These are phyloP conservation scores for Mus minutoides DNA, from an alignment of 2,797 vertebrate genomes.

Conservation along the genomic window DNA sequence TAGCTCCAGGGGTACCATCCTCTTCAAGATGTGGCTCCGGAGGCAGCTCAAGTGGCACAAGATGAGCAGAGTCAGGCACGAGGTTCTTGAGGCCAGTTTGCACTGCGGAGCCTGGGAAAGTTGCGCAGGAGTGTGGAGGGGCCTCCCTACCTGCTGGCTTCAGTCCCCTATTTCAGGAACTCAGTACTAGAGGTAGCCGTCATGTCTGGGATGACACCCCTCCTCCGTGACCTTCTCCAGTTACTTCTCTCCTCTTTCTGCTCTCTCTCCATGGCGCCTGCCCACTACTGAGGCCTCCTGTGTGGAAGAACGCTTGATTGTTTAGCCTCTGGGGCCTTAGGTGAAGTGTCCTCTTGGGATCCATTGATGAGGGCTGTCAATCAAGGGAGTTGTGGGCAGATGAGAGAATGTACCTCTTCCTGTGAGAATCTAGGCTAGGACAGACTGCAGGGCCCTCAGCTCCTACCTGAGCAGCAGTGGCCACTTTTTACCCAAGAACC, in stretches of 20 bases:
- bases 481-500: neutral
- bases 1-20: neutral
- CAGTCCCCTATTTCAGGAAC: fast-evolving
- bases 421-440: neutral
- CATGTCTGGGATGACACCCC: neutral
- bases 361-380: neutral
- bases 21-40: neutral
- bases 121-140: neutral
- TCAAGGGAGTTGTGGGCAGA: neutral
- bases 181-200: neutral
- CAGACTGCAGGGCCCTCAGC: neutral
- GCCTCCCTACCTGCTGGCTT: neutral
- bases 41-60: neutral
- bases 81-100: neutral
- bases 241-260: constrained; percentile 42
- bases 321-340: neutral
- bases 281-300: neutral
- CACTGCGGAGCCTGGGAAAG: neutral
- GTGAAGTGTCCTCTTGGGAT: neutral
- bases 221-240: constrained; percentile 63
- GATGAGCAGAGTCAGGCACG: neutral
- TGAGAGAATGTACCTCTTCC: neutral
- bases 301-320: constrained; percentile 58
- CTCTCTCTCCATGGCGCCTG: neutral
- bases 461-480: neutral